phyloP scores from a whole-genome alignment of 2,113 vertebrate species.

The Tinamus guttatus region DNA sequence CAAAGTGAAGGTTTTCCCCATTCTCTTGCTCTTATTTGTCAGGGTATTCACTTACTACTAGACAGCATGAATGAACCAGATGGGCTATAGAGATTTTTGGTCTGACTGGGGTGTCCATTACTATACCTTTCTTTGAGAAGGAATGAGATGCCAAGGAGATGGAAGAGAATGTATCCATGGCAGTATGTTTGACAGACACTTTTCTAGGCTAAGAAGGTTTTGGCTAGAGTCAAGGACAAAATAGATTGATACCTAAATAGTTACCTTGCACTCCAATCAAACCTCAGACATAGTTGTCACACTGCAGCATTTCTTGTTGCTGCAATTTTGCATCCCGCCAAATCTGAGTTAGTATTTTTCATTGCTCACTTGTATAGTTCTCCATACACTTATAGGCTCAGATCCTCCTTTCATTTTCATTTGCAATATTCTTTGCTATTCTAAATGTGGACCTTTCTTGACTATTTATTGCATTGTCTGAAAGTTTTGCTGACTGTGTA shows the following conservation, averaged over 20 bases:
- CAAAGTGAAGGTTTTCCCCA: not conserved
- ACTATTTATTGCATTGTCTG: not conserved
- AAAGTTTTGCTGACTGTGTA: not conserved
- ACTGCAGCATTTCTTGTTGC: not conserved
- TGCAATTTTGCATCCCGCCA: no score
- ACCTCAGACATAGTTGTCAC: not conserved
- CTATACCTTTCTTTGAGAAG: constrained; percentile 10
- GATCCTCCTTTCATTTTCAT: not conserved
- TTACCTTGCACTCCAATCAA: not conserved
- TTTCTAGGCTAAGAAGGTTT: not conserved
- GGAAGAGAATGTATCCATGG: constrained; percentile 5
- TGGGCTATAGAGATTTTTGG: not conserved
- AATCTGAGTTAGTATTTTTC: not conserved
- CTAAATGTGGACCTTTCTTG: not conserved
- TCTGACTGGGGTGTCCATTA: not conserved
- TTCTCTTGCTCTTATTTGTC: not conserved
- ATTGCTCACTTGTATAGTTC: not conserved
- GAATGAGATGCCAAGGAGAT: constrained; percentile 26
- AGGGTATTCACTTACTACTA: not conserved
- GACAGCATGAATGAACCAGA: not conserved
- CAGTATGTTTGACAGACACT: not conserved
- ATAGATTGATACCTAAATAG: not conserved
- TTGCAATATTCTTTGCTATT: not conserved
- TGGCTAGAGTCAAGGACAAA: not conserved
- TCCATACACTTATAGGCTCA: not conserved